Conservation (phyloP, 1,140 invertebrate genomes). For the Reticulitermes speratus region DNA sequence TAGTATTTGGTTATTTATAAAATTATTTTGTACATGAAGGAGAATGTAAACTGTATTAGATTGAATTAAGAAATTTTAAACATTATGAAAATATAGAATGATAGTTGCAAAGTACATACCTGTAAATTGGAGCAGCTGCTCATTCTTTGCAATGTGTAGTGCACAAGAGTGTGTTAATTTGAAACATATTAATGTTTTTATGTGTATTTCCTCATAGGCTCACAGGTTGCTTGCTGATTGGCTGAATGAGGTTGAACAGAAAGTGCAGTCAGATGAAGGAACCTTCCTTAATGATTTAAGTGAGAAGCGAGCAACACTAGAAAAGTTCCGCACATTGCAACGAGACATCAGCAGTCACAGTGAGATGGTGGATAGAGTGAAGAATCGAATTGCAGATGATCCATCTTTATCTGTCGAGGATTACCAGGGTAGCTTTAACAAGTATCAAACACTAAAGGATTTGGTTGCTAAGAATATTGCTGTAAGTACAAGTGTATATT, state of each 20-base stretch:
- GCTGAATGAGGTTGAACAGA: conserved; percentile 82
- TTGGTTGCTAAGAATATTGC: conserved; percentile 62
- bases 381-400: conserved; percentile 64
- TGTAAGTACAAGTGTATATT: conserved; percentile 45
- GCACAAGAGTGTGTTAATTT: too few species aligned
- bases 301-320: conserved; percentile 83
- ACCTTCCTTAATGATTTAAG: conserved; percentile 75
- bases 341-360: conserved; percentile 74
- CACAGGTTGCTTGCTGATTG: conserved; percentile 77
- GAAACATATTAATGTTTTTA: too few species aligned
- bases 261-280: conserved; percentile 67
- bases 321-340: conserved; percentile 76
- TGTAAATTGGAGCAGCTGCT: too few species aligned
- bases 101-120: too few species aligned
- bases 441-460: conserved; percentile 67
- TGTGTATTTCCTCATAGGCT: conserved; percentile 44
- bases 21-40: too few species aligned
- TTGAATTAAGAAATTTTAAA: too few species aligned
- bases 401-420: conserved; percentile 62
- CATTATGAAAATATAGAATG: too few species aligned
- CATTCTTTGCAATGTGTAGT: too few species aligned
- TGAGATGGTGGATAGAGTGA: conserved; percentile 72
- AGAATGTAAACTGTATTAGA: too few species aligned
- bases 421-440: conserved; percentile 66
- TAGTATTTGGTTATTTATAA: too few species aligned